phyloP scores from a whole-genome alignment of 1,140 invertebrate genomes.

The Magallana gigas region DNA sequence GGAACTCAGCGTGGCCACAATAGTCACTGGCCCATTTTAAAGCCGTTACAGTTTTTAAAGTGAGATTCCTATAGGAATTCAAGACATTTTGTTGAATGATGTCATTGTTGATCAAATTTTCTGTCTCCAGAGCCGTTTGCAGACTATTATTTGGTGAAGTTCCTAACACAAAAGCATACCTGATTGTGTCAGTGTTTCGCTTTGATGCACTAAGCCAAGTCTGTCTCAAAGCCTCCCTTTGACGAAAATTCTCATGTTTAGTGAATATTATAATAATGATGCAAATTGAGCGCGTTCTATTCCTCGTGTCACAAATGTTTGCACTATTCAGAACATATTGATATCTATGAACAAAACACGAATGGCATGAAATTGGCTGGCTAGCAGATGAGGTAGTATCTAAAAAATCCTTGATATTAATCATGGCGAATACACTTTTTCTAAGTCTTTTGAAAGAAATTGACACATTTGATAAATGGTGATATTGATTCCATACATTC shows the following conservation, averaged over 20 bases:
- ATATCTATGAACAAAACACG: slow-evolving; percentile 37
- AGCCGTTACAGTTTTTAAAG: slow-evolving; percentile 91
- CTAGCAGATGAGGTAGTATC: not conserved
- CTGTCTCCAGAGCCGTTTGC: slow-evolving; percentile 68
- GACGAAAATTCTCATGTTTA: not conserved
- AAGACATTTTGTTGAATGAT: slow-evolving; percentile 89
- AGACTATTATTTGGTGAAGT: not conserved
- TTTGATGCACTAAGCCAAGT: slow-evolving; percentile 57
- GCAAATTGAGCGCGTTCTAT: not conserved
- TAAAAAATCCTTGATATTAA: not conserved
- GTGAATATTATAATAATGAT: slow-evolving; percentile 52
- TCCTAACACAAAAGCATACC: slow-evolving; percentile 56
- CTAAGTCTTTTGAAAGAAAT: too few species aligned
- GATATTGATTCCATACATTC: not conserved
- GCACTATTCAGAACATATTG: slow-evolving; percentile 34
- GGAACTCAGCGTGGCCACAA: slow-evolving; percentile 74
- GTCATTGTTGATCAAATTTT: slow-evolving; percentile 84
- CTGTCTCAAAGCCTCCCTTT: slow-evolving; percentile 54
- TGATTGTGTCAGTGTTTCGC: slow-evolving; percentile 47
- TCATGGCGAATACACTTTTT: not conserved
- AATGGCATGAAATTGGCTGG: not conserved
- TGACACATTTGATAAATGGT: too few species aligned
- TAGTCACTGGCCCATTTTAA: slow-evolving; percentile 88
- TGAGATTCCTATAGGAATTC: slow-evolving; percentile 90
- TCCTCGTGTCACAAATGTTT: slow-evolving; percentile 1